A percentile compares a stretch with the other conserved stretches of the same genome.
These are phyloP conservation scores for Drosophila tani DNA, from an alignment of 1,140 invertebrate species.

Conservation along the genomic window DNA sequence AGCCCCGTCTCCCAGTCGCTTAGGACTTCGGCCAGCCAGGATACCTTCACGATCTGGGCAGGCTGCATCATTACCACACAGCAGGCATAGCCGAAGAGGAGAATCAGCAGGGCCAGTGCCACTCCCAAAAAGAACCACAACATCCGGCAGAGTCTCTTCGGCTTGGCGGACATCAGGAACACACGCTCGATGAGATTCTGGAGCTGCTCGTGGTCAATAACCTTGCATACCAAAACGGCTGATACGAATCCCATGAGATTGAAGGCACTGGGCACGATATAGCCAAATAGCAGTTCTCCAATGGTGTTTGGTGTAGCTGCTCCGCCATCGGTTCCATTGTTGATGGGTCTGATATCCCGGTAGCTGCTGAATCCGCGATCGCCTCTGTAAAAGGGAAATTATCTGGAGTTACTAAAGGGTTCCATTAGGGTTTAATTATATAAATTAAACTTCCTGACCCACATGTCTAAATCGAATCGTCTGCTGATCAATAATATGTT, in stretches of 20 bases:
- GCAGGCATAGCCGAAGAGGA: slow-evolving; percentile 88
- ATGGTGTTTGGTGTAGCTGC: slow-evolving; percentile 76
- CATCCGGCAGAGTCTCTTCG: slow-evolving; percentile 88
- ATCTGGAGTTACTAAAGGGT: neutral
- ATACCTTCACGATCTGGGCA: slow-evolving; percentile 85
- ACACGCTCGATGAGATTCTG: slow-evolving; percentile 96
- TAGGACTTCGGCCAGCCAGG: slow-evolving; percentile 52
- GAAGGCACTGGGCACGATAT: slow-evolving; percentile 91
- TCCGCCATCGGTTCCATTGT: slow-evolving; percentile 52
- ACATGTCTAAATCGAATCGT: too few relatives aligned
- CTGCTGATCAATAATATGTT: too few relatives aligned
- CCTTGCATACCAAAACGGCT: slow-evolving; percentile 91
- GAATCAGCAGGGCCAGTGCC: slow-evolving; percentile 88
- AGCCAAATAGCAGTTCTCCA: slow-evolving; percentile 90
- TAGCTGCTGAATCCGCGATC: slow-evolving; percentile 91
- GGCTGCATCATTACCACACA: slow-evolving; percentile 87
- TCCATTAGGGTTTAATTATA: neutral
- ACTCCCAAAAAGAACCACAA: slow-evolving; percentile 90
- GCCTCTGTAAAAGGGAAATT: slow-evolving; percentile 85
- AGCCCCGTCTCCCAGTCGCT: slow-evolving; percentile 87
- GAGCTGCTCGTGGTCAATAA: slow-evolving; percentile 94
- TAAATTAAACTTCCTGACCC: too few relatives aligned
- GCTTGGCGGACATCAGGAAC: slow-evolving; percentile 84
- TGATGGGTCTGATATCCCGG: slow-evolving; percentile 68
- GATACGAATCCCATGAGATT: slow-evolving; percentile 92